phyloP scores from a whole-genome alignment of 2,797 vertebrate genomes.

The Gymnodraco acuticeps region DNA sequence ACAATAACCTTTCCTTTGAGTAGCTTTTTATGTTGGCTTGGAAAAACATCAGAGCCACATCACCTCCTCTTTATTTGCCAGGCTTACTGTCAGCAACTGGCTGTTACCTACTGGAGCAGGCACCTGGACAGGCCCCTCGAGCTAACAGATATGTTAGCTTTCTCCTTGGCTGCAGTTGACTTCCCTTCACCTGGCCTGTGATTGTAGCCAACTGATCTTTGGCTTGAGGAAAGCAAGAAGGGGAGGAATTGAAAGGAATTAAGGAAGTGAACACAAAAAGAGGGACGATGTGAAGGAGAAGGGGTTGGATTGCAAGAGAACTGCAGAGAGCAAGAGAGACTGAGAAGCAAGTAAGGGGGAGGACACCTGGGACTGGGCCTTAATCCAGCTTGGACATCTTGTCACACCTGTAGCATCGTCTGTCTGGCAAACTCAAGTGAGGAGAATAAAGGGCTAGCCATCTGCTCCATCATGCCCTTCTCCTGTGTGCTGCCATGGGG shows the following conservation, averaged over 20 bases:
- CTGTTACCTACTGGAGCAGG: conserved; percentile 71
- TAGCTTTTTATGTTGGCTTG: conserved; percentile 40
- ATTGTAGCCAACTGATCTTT: conserved; percentile 76
- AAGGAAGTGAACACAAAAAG: conserved; percentile 18
- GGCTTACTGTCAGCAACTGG: conserved; percentile 70
- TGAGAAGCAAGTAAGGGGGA: conserved; percentile 25
- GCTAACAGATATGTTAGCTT: conserved; percentile 82
- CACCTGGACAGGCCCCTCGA: conserved; percentile 72
- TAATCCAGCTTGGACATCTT: conserved; percentile 79
- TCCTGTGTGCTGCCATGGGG: conserved; percentile 74
- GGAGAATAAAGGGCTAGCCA: conserved; percentile 66
- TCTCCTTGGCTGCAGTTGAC: conserved; percentile 76
- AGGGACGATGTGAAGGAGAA: conserved; percentile 12
- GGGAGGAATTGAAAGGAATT: conserved; percentile 36
- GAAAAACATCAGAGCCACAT: conserved; percentile 62
- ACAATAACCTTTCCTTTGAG: conserved; percentile 9
- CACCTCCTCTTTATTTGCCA: conserved; percentile 61
- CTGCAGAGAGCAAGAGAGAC: conserved; percentile 8
- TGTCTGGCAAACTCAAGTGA: conserved; percentile 63
- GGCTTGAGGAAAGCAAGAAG: conserved; percentile 55
- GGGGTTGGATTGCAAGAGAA: conserved; percentile 30
- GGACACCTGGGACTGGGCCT: conserved; percentile 73
- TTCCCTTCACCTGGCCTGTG: conserved; percentile 70
- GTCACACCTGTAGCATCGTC: conserved; percentile 83
- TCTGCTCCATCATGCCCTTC: conserved; percentile 76